Evolutionary conservation across 2,113 vertebrate species (phyloP), one percentile per base, ranked within the genome.

Genomic region (Sula dactylatra): DNA sequence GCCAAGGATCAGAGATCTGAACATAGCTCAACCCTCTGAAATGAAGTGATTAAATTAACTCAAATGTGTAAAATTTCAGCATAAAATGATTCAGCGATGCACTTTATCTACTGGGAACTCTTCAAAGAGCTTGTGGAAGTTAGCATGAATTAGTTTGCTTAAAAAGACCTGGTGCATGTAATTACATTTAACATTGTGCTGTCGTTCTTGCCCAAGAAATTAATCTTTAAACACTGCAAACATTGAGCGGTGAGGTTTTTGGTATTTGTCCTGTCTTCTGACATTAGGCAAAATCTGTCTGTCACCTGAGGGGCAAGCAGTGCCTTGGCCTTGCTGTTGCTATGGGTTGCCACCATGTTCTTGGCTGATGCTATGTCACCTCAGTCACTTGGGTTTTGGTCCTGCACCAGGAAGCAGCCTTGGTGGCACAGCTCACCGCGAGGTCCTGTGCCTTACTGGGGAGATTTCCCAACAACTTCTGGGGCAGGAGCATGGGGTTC

Each of bases 391-490:
- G 4, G 42, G 2, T 2, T 31, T 32, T 11, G 42, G 16, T 3
- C 58, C 70, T 20, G 36, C 8, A 0, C 44, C 2, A 8, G 38
- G 44, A 9, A 13, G 18, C 42, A 45, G 66, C 78, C 47, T 27
- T 0, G 38, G 45, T 26, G 82, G 69, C 78, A 45, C 4, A 0
- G 6, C 3, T 65, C 50, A 1, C 42, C 1, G 0, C 0, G 2
- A 11, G 19, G 27, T 36, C 6, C 69, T 2, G 14, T 6, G 44
- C 34, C 42, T 16, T 7, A 5, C 19, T 1, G 1, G 42, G 64
- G 82, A 10, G 4, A 2, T 7, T 16, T 32, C n/a, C 47, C 31
- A 6, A 7, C 0, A 5, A 8, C 54, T 70, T 32, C 27, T 42
- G 56, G 73, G 50, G 73, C 45, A 36, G 72, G 78, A 83, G 20